phyloP scores from a whole-genome alignment of 2,888 invertebrate species.

The Xestobium rufovillosum region DNA sequence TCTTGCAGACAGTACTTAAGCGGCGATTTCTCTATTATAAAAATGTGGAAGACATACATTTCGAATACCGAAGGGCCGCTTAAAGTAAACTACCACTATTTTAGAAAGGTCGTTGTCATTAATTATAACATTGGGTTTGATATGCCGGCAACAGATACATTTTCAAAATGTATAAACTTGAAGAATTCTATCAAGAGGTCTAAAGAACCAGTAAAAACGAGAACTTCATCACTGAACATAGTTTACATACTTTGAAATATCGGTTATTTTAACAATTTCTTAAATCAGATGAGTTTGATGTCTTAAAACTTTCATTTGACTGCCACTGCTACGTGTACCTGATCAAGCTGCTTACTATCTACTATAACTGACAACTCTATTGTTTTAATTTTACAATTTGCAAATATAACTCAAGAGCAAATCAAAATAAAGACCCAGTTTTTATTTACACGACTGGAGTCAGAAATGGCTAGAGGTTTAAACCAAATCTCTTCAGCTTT shows the following conservation, averaged over 20 bases:
- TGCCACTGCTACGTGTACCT: constrained; percentile 31
- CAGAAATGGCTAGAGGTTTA: not conserved
- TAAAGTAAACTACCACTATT: not conserved
- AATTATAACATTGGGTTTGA: not conserved
- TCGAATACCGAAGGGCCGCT: not conserved
- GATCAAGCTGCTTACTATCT: constrained; percentile 30
- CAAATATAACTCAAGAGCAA: constrained; percentile 14
- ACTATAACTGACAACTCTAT: constrained; percentile 29
- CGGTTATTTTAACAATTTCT: constrained; percentile 23
- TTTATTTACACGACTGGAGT: not conserved
- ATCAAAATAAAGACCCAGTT: not conserved
- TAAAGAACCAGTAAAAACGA: not conserved
- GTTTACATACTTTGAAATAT: constrained; percentile 22
- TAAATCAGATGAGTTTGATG: constrained; percentile 15
- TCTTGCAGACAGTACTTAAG: no score
- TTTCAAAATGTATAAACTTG: not conserved
- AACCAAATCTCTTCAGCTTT: not conserved
- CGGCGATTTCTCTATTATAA: no score
- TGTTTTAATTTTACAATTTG: constrained; percentile 28
- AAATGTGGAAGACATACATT: constrained; percentile 2
- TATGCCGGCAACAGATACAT: not conserved
- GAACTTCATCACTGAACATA: constrained; percentile 12
- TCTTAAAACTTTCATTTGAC: constrained; percentile 28
- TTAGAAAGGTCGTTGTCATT: not conserved
- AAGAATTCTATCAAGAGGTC: not conserved